Base-by-base conservation (phyloP, 2,888 invertebrate genomes). In the Heteromyza rotundicornis region DNA sequence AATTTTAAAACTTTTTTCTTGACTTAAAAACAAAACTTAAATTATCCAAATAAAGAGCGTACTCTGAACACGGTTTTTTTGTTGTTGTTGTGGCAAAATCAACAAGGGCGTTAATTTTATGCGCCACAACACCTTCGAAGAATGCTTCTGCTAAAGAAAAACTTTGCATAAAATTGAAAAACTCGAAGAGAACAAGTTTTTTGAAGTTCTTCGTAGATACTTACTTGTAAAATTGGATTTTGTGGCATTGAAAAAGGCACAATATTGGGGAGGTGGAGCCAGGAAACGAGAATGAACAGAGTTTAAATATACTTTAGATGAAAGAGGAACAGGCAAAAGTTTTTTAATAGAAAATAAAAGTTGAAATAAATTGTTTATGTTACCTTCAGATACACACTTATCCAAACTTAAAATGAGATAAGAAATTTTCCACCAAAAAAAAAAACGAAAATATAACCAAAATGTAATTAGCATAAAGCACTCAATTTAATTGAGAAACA, bases 111-210 rank as follows among this genome's bases (percentile, higher is more conserved):
- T 47, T 47, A 47, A 47, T 47, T 47, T 47, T 20, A 47, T 17
- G 47, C 47, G 47, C 47, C 20, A 7, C 27, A 10, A 27, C 7
- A 10, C 27, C 40, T 40, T 40, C 3, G 16, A 40, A n/a, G 40
- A n/a, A n/a, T 3, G n/a, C n/a, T 7, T 3, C 17, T 17, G 20
- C 40, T 12, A 40, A 40, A 27, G 27, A 10, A 40, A 47, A 47
- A 47, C 47, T 20, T 47, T n/a, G 3, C n/a, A 17, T 47, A 5
- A 20, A 47, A 47, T 47, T 47, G 47, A 20, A 47, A 47, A 47
- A 47, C 14, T 47, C 47, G 14, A 47, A 47, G n/a, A n/a, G 40
- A 40, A 20, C 17, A 47, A 47, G 19, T 47, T 47, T 47, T 47
- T 7, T 7, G 10, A 17, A 20, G 47, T 40, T 20, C 19, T 19